Evolutionary conservation across 2,797 vertebrate species (phyloP).

Genomic region (Urophycis tenuis): DNA sequence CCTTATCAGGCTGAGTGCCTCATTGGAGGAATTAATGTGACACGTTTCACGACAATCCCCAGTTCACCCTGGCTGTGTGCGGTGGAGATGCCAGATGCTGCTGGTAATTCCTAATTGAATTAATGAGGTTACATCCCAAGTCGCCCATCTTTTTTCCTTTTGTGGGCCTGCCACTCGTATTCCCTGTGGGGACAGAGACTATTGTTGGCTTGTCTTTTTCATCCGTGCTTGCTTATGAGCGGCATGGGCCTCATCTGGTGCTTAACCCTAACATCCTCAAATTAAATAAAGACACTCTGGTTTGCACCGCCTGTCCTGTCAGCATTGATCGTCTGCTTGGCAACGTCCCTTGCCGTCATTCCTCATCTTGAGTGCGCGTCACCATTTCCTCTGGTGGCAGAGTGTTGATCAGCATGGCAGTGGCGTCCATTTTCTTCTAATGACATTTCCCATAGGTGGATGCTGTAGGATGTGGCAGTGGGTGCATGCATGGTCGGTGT

Average conservation of each 20-base stretch:
- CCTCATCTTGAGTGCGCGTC: background rate
- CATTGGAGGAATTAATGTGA: conserved; percentile 46
- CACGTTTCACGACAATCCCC: conserved; percentile 43
- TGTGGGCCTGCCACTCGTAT: conserved; percentile 20
- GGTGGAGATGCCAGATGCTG: conserved; percentile 36
- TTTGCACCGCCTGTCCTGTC: conserved; percentile 15
- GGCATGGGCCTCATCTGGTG: conserved; percentile 42
- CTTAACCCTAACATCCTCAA: conserved; percentile 21
- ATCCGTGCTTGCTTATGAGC: conserved; percentile 33
- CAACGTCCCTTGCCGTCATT: background rate
- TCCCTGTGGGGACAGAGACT: conserved; percentile 37
- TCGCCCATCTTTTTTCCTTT: conserved; percentile 21
- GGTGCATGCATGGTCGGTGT: background rate
- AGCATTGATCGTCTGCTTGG: background rate
- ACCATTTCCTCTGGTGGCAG: background rate
- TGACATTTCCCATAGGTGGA: background rate
- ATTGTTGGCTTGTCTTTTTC: conserved; percentile 21
- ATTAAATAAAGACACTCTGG: conserved; percentile 36
- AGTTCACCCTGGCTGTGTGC: conserved; percentile 38
- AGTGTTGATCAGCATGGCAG: background rate
- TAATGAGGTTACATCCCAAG: conserved; percentile 39
- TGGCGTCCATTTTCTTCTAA: background rate
- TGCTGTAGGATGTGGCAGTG: background rate
- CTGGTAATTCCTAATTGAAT: conserved; percentile 47
- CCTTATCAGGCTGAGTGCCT: conserved; percentile 31